These are phyloP conservation scores for Sanderia malayensis DNA, from an alignment of 30 jellyfish, hydroid and myxozoan species.

Conservation along the genomic window DNA sequence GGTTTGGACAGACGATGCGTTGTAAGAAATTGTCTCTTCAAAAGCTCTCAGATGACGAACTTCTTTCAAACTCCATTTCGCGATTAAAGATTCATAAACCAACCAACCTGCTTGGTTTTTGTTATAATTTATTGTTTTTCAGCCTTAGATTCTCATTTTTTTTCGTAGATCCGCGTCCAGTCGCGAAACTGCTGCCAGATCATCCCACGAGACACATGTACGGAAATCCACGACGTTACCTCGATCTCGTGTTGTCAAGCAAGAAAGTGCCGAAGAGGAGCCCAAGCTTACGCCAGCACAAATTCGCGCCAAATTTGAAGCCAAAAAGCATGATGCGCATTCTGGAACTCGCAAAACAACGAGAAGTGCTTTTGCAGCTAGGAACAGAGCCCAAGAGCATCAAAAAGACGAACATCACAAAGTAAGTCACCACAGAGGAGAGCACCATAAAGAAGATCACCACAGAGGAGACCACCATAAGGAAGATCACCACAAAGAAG, in stretches of 20 bases:
- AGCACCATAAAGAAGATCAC: constrained; percentile 6
- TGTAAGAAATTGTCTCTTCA: no score
- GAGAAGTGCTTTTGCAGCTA: constrained; percentile 22
- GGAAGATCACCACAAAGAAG: constrained; percentile 3
- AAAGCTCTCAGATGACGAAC: no score
- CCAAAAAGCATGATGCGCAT: constrained; percentile 23
- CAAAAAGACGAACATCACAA: background rate
- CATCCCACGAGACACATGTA: constrained; percentile 27
- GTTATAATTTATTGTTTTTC: no score
- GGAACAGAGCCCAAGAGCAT: constrained; percentile 7
- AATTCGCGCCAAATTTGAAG: constrained; percentile 70
- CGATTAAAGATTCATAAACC: no score
- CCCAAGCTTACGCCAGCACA: constrained; percentile 75
- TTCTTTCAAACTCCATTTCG: no score
- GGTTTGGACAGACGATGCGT: no score
- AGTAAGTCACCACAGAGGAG: background rate
- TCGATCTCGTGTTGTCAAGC: constrained; percentile 33
- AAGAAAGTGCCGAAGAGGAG: constrained; percentile 55
- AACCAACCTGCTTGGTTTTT: no score
- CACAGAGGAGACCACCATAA: background rate
- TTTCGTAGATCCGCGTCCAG: constrained; percentile 41
- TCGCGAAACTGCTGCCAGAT: constrained; percentile 15
- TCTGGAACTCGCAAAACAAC: background rate
- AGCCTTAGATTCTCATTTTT: no score
- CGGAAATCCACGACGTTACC: constrained; percentile 63